Evolutionary conservation across 2,113 vertebrate species (phyloP).

Genomic region (Struthio camelus): DNA sequence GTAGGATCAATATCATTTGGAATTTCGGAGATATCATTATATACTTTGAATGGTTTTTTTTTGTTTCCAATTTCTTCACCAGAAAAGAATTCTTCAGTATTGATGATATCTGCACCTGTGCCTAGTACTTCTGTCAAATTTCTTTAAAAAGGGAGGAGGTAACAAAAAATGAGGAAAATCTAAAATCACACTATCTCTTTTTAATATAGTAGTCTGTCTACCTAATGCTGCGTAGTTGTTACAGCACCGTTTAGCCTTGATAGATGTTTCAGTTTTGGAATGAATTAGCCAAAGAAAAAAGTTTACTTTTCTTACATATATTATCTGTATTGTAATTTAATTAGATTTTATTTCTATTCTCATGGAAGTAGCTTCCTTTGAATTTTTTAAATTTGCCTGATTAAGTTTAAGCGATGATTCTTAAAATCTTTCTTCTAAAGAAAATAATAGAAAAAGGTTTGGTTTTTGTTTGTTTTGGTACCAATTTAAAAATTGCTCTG

Average conservation of each 20-base stretch:
- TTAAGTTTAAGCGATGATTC: not conserved
- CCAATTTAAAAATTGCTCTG: not conserved
- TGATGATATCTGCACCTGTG: not conserved
- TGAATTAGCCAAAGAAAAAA: not conserved
- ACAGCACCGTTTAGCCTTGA: not conserved
- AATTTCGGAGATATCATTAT: not conserved
- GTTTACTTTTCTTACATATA: not conserved
- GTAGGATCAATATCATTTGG: not conserved
- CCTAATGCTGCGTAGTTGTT: not conserved
- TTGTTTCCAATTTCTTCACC: not conserved
- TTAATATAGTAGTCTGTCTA: not conserved
- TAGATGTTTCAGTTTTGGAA: not conserved
- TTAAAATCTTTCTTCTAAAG: too few relatives aligned
- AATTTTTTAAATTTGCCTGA: not conserved
- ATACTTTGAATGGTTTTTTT: not conserved
- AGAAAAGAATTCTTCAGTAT: not conserved
- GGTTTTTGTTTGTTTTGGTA: not conserved
- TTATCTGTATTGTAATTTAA: not conserved
- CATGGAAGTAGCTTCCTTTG: not conserved
- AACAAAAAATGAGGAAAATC: not conserved
- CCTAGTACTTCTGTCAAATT: not conserved
- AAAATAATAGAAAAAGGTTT: not conserved
- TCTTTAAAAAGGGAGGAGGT: not conserved
- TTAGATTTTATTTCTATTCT: not conserved
- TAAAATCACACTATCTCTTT: rapidly evolving